Conservation (phyloP, 2,888 invertebrate genomes). For the Pachycephus smyrnensis region DNA sequence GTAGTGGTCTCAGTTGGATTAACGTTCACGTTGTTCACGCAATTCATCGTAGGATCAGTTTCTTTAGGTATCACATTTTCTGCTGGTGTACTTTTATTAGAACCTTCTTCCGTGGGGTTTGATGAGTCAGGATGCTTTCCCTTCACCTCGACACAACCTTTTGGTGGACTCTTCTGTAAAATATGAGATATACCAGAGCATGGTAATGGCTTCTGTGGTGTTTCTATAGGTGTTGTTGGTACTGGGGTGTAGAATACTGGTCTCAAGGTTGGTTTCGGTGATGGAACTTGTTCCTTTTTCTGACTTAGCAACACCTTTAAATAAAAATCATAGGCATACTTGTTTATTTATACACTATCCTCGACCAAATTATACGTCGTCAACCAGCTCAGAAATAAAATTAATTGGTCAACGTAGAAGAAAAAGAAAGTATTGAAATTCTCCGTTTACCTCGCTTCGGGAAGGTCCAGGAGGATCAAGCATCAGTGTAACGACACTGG, state of each 20-base stretch:
- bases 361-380: background rate
- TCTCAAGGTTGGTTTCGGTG: conserved; percentile 26
- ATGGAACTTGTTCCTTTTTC: conserved; percentile 45
- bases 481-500: conserved; percentile 93
- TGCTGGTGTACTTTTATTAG: background rate
- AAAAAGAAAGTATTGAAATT: background rate
- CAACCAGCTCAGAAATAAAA: conserved; percentile 1
- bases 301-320: conserved; percentile 53
- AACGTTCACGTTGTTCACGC: background rate
- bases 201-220: conserved; percentile 8
- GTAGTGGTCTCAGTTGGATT: background rate
- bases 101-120: conserved; percentile 13
- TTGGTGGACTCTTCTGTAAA: background rate
- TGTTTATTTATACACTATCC: background rate
- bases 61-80: background rate
- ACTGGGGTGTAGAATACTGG: conserved; percentile 17
- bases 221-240: conserved; percentile 12
- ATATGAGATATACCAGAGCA: background rate
- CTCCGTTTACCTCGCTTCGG: conserved; percentile 71
- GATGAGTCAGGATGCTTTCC: conserved; percentile 47
- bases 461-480: conserved; percentile 90
- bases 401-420: conserved; percentile 6
- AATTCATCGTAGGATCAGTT: background rate
- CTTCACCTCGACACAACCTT: conserved; percentile 7
- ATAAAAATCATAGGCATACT: background rate